A percentile compares a stretch with the other conserved stretches of the same genome.
Evolutionary conservation across 2,797 vertebrate genomes (phyloP).

Genomic region (Platalea minor): DNA sequence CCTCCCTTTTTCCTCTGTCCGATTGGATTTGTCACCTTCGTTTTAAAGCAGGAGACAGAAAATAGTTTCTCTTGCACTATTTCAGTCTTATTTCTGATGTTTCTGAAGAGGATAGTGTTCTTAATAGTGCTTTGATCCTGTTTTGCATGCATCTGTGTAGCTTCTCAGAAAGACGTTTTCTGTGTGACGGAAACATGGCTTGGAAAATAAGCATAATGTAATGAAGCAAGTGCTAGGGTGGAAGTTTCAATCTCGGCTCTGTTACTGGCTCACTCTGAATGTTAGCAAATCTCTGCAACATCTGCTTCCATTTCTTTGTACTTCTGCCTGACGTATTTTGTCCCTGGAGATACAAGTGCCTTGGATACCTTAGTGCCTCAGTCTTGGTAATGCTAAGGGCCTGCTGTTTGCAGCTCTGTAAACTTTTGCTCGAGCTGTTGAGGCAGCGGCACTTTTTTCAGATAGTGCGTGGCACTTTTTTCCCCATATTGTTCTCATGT

Average conservation of each 20-base stretch:
- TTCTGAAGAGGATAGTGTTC: background rate
- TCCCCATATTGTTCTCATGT: rapidly evolving
- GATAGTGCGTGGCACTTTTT: rapidly evolving
- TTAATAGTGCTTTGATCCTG: background rate
- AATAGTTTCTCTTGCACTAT: background rate
- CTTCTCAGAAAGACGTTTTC: background rate
- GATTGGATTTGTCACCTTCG: background rate
- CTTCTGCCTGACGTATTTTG: background rate
- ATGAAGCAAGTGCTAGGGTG: background rate
- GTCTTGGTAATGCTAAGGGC: background rate
- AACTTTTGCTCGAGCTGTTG: background rate
- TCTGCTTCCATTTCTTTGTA: background rate
- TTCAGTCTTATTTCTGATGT: background rate
- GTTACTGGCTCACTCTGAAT: background rate
- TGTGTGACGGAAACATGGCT: background rate
- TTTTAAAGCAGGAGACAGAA: background rate
- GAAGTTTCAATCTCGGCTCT: background rate
- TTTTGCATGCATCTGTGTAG: background rate
- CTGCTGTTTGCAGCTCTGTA: background rate
- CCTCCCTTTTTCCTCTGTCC: background rate
- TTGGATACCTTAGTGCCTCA: background rate
- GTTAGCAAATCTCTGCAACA: background rate
- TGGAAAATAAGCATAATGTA: background rate
- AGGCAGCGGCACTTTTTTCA: background rate
- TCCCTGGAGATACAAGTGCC: background rate